Conservation (phyloP, 2,888 invertebrate genomes). For the Cephus nigrinus region DNA sequence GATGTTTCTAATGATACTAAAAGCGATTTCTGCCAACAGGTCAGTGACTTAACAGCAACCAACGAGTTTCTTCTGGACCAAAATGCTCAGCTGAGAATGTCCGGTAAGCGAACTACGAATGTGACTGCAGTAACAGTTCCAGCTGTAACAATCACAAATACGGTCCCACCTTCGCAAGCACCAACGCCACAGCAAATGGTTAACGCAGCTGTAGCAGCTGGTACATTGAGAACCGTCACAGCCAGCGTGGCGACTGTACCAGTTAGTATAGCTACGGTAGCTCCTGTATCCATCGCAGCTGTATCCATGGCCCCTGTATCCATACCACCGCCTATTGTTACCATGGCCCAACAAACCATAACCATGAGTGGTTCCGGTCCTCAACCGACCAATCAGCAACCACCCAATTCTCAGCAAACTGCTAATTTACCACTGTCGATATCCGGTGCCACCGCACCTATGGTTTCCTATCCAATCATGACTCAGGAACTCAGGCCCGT, state of each 20-base stretch:
- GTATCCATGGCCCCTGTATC: slow-evolving; percentile 70
- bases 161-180: slow-evolving; percentile 68
- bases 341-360: slow-evolving; percentile 69
- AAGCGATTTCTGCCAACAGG: slow-evolving; percentile 55
- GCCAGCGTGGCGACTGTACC: slow-evolving; percentile 73
- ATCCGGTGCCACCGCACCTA: slow-evolving; percentile 72
- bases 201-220: slow-evolving; percentile 63
- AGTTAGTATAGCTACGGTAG: slow-evolving; percentile 72
- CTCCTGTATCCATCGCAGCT: slow-evolving; percentile 72
- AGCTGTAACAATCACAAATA: slow-evolving; percentile 72
- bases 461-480: slow-evolving; percentile 77
- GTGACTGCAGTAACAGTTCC: slow-evolving; percentile 72
- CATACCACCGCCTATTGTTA: slow-evolving; percentile 71
- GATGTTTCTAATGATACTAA: slow-evolving; percentile 3
- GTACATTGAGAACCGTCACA: slow-evolving; percentile 69
- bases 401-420: slow-evolving; percentile 66
- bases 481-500: slow-evolving; percentile 68
- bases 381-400: slow-evolving; percentile 58
- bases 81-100: slow-evolving; percentile 78
- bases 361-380: slow-evolving; percentile 64
- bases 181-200: slow-evolving; percentile 67
- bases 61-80: slow-evolving; percentile 84
- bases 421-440: slow-evolving; percentile 68
- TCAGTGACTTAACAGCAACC: slow-evolving; percentile 78
- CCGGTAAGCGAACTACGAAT: slow-evolving; percentile 69